Percentiles rank a stretch among this genome's conserved stretches.
Conservation (phyloP, 2,888 invertebrate species). For the Meganola albula region DNA sequence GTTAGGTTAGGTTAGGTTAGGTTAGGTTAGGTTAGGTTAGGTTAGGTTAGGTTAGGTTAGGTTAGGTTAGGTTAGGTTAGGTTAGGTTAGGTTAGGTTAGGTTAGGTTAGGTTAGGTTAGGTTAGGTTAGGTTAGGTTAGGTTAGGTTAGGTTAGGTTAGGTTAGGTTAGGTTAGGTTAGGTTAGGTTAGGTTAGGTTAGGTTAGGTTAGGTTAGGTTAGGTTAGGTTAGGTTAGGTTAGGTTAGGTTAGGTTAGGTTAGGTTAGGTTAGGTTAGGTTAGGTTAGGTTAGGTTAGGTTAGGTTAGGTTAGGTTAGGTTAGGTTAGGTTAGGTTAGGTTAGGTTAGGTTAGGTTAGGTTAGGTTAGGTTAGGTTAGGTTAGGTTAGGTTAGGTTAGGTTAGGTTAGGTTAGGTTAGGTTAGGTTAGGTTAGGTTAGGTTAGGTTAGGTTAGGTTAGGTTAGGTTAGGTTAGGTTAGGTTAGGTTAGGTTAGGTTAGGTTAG, state of each 20-base stretch:
- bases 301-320: slow-evolving; percentile 12
- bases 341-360: slow-evolving; percentile 11
- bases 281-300: slow-evolving; percentile 12
- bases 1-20: slow-evolving; percentile 26
- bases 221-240: slow-evolving; percentile 13
- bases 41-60: slow-evolving; percentile 16
- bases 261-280: slow-evolving; percentile 11
- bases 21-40: slow-evolving; percentile 15
- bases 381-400: slow-evolving; percentile 9
- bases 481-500: slow-evolving; percentile 7
- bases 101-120: slow-evolving; percentile 26
- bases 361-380: slow-evolving; percentile 8
- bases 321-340: slow-evolving; percentile 12
- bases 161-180: slow-evolving; percentile 13
- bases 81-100: slow-evolving; percentile 26
- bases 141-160: slow-evolving; percentile 7
- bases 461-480: slow-evolving; percentile 9
- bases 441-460: slow-evolving; percentile 9
- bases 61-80: slow-evolving; percentile 19
- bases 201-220: slow-evolving; percentile 11
- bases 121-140: slow-evolving; percentile 15
- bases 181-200: slow-evolving; percentile 15
- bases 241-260: slow-evolving; percentile 12
- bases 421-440: slow-evolving; percentile 8
- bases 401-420: slow-evolving; percentile 9